Conservation (phyloP, 2,113 vertebrate species). For the Willisornis vidua region DNA sequence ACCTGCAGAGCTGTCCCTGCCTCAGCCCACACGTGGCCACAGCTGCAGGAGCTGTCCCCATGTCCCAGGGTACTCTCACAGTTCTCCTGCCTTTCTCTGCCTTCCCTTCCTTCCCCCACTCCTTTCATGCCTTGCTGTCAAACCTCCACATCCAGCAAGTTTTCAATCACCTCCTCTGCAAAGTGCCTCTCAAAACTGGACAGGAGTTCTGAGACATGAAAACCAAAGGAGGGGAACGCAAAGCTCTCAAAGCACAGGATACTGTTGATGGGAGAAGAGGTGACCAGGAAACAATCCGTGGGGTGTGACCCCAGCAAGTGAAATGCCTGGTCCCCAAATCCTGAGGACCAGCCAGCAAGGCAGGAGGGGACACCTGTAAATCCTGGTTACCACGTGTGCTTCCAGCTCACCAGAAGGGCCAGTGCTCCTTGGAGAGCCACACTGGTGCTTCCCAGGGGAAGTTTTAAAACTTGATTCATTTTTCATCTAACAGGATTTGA, state of each 20-base stretch:
- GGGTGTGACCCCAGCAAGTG: neutral
- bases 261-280: neutral
- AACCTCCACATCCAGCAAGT: neutral
- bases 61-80: neutral
- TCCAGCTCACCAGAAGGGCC: neutral
- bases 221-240: neutral
- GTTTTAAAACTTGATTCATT: neutral
- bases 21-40: neutral
- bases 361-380: no score
- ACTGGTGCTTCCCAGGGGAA: neutral
- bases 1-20: neutral
- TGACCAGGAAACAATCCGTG: neutral
- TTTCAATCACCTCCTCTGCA: neutral
- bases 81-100: neutral
- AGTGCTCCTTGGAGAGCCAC: neutral
- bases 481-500: neutral
- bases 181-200: neutral
- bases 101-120: neutral
- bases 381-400: neutral
- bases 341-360: neutral
- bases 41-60: neutral
- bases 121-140: neutral
- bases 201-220: neutral
- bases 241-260: neutral
- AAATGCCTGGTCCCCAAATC: neutral